A percentile compares a stretch with the other conserved stretches of the same genome.
These are phyloP conservation scores for Cephus sareptanus DNA, from an alignment of 2,888 invertebrate genomes.

Conservation along the genomic window DNA sequence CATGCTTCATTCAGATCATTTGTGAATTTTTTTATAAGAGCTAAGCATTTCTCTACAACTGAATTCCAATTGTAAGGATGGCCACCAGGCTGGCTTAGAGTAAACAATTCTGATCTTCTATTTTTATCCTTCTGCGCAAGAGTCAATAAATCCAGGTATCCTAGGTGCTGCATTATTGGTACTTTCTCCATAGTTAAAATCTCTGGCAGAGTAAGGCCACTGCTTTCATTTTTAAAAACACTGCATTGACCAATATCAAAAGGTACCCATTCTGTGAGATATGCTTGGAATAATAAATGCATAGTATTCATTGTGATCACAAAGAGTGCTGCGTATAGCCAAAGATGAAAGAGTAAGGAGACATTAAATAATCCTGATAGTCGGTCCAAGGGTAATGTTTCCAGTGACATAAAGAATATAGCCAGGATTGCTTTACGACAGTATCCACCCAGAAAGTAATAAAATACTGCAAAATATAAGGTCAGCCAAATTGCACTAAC, in stretches of 20 bases:
- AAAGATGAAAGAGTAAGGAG: constrained; percentile 73
- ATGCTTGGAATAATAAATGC: constrained; percentile 77
- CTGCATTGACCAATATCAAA: constrained; percentile 71
- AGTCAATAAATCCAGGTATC: constrained; percentile 78
- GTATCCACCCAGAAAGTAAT: constrained; percentile 72
- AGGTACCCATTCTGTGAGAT: constrained; percentile 76
- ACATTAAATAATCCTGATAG: constrained; percentile 67
- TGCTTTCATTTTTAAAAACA: constrained; percentile 49
- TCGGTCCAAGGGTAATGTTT: constrained; percentile 69
- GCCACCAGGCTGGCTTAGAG: constrained; percentile 84
- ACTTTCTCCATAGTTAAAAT: constrained; percentile 72
- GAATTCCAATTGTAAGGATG: constrained; percentile 90
- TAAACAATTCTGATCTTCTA: constrained; percentile 76
- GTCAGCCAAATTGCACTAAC: constrained; percentile 73
- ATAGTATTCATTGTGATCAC: constrained; percentile 78
- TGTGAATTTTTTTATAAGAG: constrained; percentile 74
- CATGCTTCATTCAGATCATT: constrained; percentile 72
- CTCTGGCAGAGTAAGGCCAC: constrained; percentile 70
- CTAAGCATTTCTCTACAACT: constrained; percentile 74
- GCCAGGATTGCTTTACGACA: constrained; percentile 69
- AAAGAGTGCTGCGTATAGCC: constrained; percentile 78
- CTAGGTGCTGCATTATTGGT: constrained; percentile 80
- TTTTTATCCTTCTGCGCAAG: constrained; percentile 73
- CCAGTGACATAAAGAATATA: constrained; percentile 69
- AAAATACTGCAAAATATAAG: constrained; percentile 72